Evolutionary conservation across 2,888 invertebrate species (phyloP).

Genomic region (Lepidocyrtinus sp.): DNA sequence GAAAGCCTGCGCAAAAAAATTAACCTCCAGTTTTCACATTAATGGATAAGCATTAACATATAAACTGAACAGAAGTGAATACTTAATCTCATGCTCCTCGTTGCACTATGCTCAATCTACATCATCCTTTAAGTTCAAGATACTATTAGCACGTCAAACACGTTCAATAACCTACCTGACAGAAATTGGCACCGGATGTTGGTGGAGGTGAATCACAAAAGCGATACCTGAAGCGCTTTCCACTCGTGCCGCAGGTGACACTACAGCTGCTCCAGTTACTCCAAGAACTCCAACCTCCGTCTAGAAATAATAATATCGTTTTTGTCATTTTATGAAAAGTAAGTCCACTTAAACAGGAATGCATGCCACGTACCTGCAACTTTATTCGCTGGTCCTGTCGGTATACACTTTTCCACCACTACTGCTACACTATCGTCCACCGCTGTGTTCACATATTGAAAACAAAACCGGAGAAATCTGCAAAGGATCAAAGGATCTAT

Average conservation of each 20-base stretch:
- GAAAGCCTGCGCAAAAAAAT: too few species aligned
- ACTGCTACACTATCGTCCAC: constrained; percentile 69
- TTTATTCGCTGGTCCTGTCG: constrained; percentile 62
- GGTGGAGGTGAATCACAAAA: constrained; percentile 69
- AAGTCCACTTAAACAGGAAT: too few species aligned
- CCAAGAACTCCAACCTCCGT: constrained; percentile 69
- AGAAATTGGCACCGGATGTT: constrained; percentile 66
- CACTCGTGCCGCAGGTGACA: constrained; percentile 64
- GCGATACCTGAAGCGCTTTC: constrained; percentile 67
- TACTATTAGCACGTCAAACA: neutral
- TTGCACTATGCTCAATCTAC: neutral
- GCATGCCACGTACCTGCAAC: constrained; percentile 67
- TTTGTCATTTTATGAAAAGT: too few species aligned
- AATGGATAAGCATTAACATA: too few species aligned
- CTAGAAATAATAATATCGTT: too few species aligned
- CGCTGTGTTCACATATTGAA: constrained; percentile 69
- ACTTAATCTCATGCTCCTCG: too few species aligned
- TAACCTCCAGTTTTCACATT: too few species aligned
- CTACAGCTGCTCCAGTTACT: constrained; percentile 67
- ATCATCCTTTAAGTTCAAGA: neutral
- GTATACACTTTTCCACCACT: constrained; percentile 69
- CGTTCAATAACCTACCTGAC: constrained; percentile 60
- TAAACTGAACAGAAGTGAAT: too few species aligned
- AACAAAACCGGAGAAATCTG: constrained; percentile 69
- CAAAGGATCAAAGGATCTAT: too few species aligned